phyloP scores from a whole-genome alignment of 2,113 vertebrate species.

The Fregetta grallaria region DNA sequence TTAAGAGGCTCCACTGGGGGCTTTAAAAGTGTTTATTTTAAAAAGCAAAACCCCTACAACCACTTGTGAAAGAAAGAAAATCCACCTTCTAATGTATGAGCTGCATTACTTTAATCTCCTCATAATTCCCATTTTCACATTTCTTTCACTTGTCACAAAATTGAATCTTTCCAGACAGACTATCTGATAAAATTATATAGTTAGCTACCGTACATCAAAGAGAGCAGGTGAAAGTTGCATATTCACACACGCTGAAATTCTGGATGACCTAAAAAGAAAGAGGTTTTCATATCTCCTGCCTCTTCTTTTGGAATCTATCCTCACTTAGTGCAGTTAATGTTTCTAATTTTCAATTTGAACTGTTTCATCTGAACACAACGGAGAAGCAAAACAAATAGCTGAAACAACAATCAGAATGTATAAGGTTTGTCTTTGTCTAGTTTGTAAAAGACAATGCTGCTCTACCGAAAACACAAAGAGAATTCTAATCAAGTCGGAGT shows the following conservation, averaged over 20 bases:
- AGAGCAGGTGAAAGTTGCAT: not conserved
- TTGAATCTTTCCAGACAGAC: not conserved
- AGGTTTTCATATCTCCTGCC: not conserved
- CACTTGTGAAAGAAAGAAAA: not conserved
- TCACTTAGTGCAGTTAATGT: not conserved
- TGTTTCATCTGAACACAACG: not conserved
- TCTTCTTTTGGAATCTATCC: not conserved
- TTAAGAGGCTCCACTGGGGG: not conserved
- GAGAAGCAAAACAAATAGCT: not conserved
- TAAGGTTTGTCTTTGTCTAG: not conserved
- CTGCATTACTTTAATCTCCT: not conserved
- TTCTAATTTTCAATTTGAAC: not conserved
- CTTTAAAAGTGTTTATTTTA: not conserved
- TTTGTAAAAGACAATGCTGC: not conserved
- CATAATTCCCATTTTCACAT: not conserved
- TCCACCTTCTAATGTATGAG: not conserved
- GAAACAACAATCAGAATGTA: not conserved
- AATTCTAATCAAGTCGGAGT: not conserved
- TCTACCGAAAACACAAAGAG: not conserved
- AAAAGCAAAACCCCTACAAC: not conserved
- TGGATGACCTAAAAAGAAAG: not conserved
- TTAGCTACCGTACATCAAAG: not conserved
- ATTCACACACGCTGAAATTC: not conserved
- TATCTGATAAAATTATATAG: slow-evolving; percentile 9
- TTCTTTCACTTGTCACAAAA: slow-evolving; percentile 23